Percentiles rank a stretch among this genome's conserved stretches.
Conservation (phyloP, 2,113 vertebrate species). For the Reinhardtius hippoglossoides region DNA sequence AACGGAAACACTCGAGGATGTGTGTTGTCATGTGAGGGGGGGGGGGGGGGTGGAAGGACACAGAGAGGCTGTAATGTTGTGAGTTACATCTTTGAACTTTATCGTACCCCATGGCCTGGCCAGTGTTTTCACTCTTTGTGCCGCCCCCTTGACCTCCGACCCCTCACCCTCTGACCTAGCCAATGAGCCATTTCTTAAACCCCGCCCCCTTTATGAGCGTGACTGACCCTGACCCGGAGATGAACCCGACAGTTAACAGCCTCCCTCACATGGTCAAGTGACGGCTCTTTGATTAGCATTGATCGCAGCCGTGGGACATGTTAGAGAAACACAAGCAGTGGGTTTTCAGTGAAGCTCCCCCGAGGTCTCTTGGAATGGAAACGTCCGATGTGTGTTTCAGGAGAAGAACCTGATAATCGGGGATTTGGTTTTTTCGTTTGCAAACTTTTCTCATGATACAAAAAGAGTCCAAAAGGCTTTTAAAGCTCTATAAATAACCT, state of each 20-base stretch:
- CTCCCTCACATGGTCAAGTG: conserved; percentile 34
- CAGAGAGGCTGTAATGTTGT: conserved; percentile 40
- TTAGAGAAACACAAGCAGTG: conserved; percentile 41
- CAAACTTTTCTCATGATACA: too few relatives aligned
- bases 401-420: too few relatives aligned
- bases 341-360: conserved; percentile 31
- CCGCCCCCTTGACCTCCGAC: conserved; percentile 63
- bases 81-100: conserved; percentile 78
- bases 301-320: conserved; percentile 30
- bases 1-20: background rate
- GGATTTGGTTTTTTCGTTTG: too few relatives aligned
- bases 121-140: conserved; percentile 65
- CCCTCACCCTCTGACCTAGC: conserved; percentile 54
- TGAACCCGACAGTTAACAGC: conserved; percentile 59
- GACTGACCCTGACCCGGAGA: conserved; percentile 73
- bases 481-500: background rate
- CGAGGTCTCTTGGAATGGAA: conserved; percentile 14
- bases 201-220: conserved; percentile 68
- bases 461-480: too few relatives aligned
- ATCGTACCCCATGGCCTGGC: conserved; percentile 57
- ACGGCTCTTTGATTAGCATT: conserved; percentile 41
- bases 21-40: conserved; percentile 12
- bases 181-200: conserved; percentile 66
- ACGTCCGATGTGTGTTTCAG: background rate
- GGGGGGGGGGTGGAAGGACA: background rate